Conservation (phyloP, 2,888 invertebrate species). For the Drosophila picticornis region DNA sequence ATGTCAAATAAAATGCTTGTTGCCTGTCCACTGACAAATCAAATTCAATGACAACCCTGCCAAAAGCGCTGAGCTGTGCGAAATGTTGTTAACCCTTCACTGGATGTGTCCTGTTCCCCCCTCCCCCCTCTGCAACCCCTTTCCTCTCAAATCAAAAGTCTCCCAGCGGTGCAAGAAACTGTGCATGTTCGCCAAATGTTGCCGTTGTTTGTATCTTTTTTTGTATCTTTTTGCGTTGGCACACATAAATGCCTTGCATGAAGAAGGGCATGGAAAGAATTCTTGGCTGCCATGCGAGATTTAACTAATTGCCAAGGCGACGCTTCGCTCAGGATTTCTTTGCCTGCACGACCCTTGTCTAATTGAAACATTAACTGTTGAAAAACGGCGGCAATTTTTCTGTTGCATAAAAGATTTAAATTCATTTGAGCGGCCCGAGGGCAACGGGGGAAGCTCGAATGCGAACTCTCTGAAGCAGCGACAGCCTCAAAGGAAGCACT, state of each 20-base stretch:
- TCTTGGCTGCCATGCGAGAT: slow-evolving; percentile 33
- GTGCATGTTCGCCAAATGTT: slow-evolving; percentile 5
- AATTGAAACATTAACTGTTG: slow-evolving; percentile 80
- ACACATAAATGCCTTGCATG: background rate
- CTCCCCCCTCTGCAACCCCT: background rate
- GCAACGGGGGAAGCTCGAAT: background rate
- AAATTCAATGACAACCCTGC: slow-evolving; percentile 52
- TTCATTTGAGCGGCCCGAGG: slow-evolving; percentile 63
- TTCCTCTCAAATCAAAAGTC: slow-evolving; percentile 7
- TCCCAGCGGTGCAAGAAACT: slow-evolving; percentile 38
- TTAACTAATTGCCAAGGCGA: slow-evolving; percentile 54
- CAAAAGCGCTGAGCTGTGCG: slow-evolving; percentile 42
- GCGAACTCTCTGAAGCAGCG: slow-evolving; percentile 34
- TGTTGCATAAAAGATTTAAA: slow-evolving; percentile 74
- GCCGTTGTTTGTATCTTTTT: slow-evolving; percentile 3
- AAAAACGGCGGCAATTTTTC: slow-evolving; percentile 70
- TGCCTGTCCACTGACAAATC: slow-evolving; percentile 42
- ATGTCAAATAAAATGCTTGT: slow-evolving; percentile 59
- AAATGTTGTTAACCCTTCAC: slow-evolving; percentile 55
- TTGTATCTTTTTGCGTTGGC: slow-evolving; percentile 1
- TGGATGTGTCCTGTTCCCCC: background rate
- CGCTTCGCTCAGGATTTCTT: slow-evolving; percentile 13
- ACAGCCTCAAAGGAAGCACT: slow-evolving; percentile 78
- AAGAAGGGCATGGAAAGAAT: background rate
- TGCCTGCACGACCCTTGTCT: slow-evolving; percentile 37